Evolutionary conservation across 23 tunicate species (phyloP).

Genomic region (Styela clava): DNA sequence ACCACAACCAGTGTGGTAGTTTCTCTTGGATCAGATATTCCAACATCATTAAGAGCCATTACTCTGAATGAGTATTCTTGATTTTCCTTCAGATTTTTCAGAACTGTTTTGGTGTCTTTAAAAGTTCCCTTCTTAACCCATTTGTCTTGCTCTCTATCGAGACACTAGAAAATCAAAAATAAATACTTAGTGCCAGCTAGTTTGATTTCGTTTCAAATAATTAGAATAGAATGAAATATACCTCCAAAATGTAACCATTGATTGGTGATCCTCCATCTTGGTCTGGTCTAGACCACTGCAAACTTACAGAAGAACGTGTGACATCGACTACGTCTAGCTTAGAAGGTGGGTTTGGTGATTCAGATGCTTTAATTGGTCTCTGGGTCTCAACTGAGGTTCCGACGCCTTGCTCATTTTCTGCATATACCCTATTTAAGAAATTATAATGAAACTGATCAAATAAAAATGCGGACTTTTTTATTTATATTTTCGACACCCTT

Average conservation of each 20-base stretch:
- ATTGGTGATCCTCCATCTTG: conserved; percentile 80
- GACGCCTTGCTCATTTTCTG: conserved; percentile 90
- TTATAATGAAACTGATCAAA: no score
- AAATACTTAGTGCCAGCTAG: conserved; percentile 48
- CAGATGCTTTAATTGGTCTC: conserved; percentile 65
- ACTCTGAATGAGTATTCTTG: conserved; percentile 93
- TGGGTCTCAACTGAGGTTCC: conserved; percentile 75
- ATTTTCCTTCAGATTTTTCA: conserved; percentile 67
- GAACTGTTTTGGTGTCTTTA: conserved; percentile 39
- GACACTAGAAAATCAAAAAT: conserved; percentile 38
- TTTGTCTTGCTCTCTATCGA: conserved; percentile 53
- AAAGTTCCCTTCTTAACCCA: conserved; percentile 47
- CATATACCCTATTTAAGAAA: conserved; percentile 67
- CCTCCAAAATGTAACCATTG: conserved; percentile 60
- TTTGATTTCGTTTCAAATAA: no score
- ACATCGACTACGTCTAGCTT: conserved; percentile 59
- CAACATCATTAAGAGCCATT: conserved; percentile 81
- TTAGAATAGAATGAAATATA: not conserved
- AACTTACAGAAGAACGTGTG: conserved; percentile 48
- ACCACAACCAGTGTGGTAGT: conserved; percentile 42
- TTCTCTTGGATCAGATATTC: conserved; percentile 81
- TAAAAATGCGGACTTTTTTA: no score
- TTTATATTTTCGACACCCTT: no score
- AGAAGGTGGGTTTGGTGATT: conserved; percentile 61
- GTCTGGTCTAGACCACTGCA: conserved; percentile 85